Evolutionary conservation across 2,888 invertebrate genomes (phyloP).

Genomic region (Drosophila helvetica): DNA sequence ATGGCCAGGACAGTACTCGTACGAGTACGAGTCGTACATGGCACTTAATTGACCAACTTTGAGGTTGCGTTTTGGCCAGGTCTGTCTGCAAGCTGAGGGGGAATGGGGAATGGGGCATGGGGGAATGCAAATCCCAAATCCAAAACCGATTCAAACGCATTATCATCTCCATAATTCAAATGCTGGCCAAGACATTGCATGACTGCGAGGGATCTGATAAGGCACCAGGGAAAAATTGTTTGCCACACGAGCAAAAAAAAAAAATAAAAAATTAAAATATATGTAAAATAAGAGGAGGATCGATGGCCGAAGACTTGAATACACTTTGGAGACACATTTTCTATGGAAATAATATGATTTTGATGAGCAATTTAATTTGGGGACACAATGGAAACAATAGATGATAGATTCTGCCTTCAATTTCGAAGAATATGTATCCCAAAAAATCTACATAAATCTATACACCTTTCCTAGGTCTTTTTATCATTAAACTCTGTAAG

Average conservation of each 20-base stretch:
- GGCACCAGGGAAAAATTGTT: conserved; percentile 64
- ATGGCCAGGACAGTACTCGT: not conserved
- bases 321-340: not conserved
- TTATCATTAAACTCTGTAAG: not conserved
- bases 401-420: not conserved
- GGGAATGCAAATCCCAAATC: conserved; percentile 18
- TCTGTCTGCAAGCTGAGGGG: not conserved
- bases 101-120: conserved; percentile 13
- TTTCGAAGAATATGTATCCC: not conserved
- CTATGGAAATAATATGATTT: not conserved
- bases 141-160: conserved; percentile 72
- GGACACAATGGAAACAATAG: not conserved
- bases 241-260: conserved; percentile 43
- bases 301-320: not conserved
- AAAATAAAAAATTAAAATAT: conserved; percentile 14
- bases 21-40: conserved; percentile 49
- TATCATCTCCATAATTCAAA: conserved; percentile 80
- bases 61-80: conserved; percentile 45
- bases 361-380: not conserved
- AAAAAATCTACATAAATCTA: not conserved
- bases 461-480: not conserved
- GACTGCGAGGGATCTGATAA: conserved; percentile 77
- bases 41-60: conserved; percentile 68
- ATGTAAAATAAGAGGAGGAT: not conserved
- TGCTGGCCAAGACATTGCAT: conserved; percentile 68